Percentiles rank a stretch among this genome's conserved stretches.
Conservation (phyloP, 2,888 invertebrate genomes). For the Lasioglossum calceatum region DNA sequence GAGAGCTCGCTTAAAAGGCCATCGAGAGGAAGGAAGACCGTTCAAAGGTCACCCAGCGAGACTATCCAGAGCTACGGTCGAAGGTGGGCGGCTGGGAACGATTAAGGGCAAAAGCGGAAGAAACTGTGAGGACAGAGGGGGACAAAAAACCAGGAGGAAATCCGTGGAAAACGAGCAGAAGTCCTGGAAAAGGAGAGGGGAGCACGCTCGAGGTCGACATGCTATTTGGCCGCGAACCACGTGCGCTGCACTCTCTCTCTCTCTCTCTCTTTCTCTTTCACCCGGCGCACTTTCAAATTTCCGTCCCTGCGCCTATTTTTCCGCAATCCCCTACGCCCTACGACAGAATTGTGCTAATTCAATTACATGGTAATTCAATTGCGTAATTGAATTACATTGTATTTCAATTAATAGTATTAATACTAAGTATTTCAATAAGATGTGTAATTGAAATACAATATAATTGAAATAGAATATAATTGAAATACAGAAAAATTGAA, state of each 20-base stretch:
- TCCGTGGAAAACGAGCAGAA: conserved; percentile 13
- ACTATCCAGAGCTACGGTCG: background rate
- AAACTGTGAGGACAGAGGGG: background rate
- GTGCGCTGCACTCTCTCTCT: conserved; percentile 65
- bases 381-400: no score
- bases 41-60: conserved; percentile 53
- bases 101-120: conserved; percentile 17
- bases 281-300: conserved; percentile 81
- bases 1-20: conserved; percentile 57
- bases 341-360: no score
- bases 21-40: conserved; percentile 59
- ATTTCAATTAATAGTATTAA: no score
- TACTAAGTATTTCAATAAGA: no score
- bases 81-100: conserved; percentile 1
- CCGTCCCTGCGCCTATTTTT: conserved; percentile 61
- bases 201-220: conserved; percentile 48
- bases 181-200: conserved; percentile 41
- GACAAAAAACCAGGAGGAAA: conserved; percentile 18
- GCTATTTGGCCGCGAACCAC: conserved; percentile 68
- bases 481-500: no score
- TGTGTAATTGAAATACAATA: no score
- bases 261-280: conserved; percentile 71
- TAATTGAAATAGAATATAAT: no score
- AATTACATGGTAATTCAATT: no score
- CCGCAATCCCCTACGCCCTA: background rate